A percentile compares a stretch with the other conserved stretches of the same genome.
Evolutionary conservation across 2,888 invertebrate species (phyloP).

Genomic region (Scaptomyza caliginosa): DNA sequence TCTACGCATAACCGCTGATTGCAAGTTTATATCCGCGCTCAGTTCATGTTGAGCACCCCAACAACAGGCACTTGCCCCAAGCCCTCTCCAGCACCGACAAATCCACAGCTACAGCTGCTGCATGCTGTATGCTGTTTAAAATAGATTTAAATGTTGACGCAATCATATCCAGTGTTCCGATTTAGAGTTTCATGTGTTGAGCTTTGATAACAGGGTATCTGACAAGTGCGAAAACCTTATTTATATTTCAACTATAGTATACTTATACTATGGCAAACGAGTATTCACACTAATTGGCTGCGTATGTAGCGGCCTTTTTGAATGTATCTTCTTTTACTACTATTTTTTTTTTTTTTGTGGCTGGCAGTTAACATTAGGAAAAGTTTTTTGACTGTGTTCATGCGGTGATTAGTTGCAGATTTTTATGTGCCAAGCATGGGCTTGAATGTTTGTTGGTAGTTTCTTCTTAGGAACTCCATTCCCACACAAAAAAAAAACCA

Average conservation of each 20-base stretch:
- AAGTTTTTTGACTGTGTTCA: slow-evolving; percentile 61
- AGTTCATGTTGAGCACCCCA: slow-evolving; percentile 49
- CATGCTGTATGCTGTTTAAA: slow-evolving; percentile 4
- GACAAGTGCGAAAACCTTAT: slow-evolving; percentile 14
- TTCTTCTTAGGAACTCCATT: too few relatives aligned
- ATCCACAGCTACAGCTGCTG: not conserved
- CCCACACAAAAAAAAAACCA: slow-evolving; percentile 7
- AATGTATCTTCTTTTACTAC: slow-evolving; percentile 27
- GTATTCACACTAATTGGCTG: slow-evolving; percentile 55
- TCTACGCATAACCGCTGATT: slow-evolving; percentile 72
- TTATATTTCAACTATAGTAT: slow-evolving; percentile 5
- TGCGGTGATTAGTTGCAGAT: slow-evolving; percentile 63
- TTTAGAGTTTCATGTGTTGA: not conserved
- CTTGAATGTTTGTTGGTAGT: slow-evolving; percentile 37
- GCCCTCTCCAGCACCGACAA: not conserved
- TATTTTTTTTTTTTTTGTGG: slow-evolving; percentile 17
- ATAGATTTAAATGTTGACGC: not conserved
- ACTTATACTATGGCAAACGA: slow-evolving; percentile 15
- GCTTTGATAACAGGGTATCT: slow-evolving; percentile 21
- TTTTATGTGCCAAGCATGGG: slow-evolving; percentile 52
- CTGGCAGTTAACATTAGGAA: slow-evolving; percentile 46
- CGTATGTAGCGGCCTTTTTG: slow-evolving; percentile 23
- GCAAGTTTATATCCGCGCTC: slow-evolving; percentile 66
- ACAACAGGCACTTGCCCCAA: slow-evolving; percentile 18
- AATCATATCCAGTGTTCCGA: slow-evolving; percentile 23